A percentile compares a stretch with the other conserved stretches of the same genome.
These are phyloP conservation scores for Piaya cayana DNA, from an alignment of 2,113 vertebrate species.

Conservation along the genomic window DNA sequence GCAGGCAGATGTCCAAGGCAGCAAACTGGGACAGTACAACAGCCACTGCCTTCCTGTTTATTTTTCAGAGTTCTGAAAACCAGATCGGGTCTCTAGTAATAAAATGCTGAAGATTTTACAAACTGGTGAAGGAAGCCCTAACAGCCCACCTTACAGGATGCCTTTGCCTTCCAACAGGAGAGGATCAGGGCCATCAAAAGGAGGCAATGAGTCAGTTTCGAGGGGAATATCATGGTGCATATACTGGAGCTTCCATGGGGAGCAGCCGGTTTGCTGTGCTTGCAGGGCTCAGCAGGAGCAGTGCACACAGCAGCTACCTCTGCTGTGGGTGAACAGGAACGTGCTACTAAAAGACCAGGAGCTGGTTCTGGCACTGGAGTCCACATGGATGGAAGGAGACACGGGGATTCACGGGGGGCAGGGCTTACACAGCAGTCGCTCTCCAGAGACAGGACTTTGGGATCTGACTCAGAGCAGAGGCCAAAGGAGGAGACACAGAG, in stretches of 20 bases:
- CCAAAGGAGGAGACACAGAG: accelerated
- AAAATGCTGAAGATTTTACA: not conserved
- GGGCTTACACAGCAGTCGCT: not conserved
- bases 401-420: not conserved
- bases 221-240: not conserved
- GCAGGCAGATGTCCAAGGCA: not conserved
- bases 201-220: not conserved
- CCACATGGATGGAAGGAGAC: not conserved
- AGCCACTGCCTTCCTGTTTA: not conserved
- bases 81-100: accelerated
- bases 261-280: accelerated
- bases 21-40: not conserved
- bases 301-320: not conserved
- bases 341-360: not conserved
- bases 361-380: not conserved
- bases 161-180: not conserved
- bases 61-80: not conserved
- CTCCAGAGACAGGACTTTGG: not conserved
- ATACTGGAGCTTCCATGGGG: not conserved
- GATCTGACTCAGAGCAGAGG: not conserved
- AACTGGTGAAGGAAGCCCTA: not conserved
- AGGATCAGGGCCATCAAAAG: not conserved
- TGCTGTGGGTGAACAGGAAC: not conserved
- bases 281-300: accelerated
- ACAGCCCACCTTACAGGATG: not conserved